Evolutionary conservation across 2,888 invertebrate genomes (phyloP), one percentile per base, ranked within the genome.

Genomic region (Machimus atricapillus): DNA sequence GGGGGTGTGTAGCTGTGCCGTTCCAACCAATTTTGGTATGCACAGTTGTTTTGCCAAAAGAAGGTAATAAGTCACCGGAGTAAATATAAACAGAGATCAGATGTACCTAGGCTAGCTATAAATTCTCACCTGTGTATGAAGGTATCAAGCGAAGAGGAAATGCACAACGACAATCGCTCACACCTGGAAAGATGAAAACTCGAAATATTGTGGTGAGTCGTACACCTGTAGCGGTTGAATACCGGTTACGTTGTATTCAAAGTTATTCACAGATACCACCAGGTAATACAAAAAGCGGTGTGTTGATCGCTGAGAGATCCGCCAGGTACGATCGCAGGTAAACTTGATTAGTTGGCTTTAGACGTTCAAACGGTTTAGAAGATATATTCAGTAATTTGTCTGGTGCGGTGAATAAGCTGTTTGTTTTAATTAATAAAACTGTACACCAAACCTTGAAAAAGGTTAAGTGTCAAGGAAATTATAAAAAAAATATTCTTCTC

Each of bases 31-130:
- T 23, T 23, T n/a, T 82, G 37, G 37, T 82, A 37, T 66, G 58
- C 58, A 27, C 56, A 37, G 66, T 83, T 40, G 79, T 52, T 79
- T 79, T 79, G 79, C 52, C 79, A 79, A 79, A 83, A 83, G 66
- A 83, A 83, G 66, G 12, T 66, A 66, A 66, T 83, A 83, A 83
- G 31, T 19, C 37, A 66, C n/a, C 40, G n/a, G 37, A 40, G 82
- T 83, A 83, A 83, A 83, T 66, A 37, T 83, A 83, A 83, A 83
- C 82, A 83, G 82, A 83, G 66, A 83, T 83, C 82, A 83, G 40
- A 79, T 79, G 79, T 79, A 52, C 27, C 52, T 76, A 76, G 76
- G 76, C 76, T 76, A 76, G 76, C 76, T 19, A n/a, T n/a, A 16
- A 37, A n/a, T n/a, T 1, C 27, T 52, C 52, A 79, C 52, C 79